phyloP scores from a whole-genome alignment of 2,113 vertebrate genomes.

The Oncorhynchus masou region DNA sequence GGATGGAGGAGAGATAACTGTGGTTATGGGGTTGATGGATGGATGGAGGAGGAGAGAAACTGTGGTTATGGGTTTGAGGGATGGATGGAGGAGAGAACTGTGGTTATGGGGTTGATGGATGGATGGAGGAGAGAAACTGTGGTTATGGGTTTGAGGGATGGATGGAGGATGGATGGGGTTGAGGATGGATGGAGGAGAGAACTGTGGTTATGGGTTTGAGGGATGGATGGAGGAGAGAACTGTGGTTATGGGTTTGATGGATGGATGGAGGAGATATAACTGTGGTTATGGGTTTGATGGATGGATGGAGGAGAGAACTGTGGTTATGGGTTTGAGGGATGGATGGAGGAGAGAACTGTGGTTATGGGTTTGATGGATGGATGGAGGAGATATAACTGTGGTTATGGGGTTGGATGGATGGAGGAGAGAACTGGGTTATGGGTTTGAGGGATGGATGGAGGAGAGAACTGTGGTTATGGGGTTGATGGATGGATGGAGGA shows the following conservation, averaged over 20 bases:
- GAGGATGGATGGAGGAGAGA: too few relatives aligned
- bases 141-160: neutral
- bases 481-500: neutral
- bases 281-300: neutral
- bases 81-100: neutral
- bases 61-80: neutral
- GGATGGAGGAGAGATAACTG: neutral
- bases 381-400: neutral
- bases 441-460: neutral
- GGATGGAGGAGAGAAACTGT: too few relatives aligned
- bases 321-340: neutral
- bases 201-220: neutral
- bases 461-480: neutral
- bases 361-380: neutral
- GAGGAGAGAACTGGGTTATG: too few relatives aligned
- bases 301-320: neutral
- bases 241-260: neutral
- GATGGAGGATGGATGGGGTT: too few relatives aligned
- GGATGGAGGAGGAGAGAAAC: neutral
- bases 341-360: neutral
- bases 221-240: neutral
- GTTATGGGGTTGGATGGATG: neutral
- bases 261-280: conserved; percentile 1
- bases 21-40: neutral
- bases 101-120: too few relatives aligned